Base-by-base conservation (phyloP, 2,888 invertebrate genomes). In the Crepidodera aurea region DNA sequence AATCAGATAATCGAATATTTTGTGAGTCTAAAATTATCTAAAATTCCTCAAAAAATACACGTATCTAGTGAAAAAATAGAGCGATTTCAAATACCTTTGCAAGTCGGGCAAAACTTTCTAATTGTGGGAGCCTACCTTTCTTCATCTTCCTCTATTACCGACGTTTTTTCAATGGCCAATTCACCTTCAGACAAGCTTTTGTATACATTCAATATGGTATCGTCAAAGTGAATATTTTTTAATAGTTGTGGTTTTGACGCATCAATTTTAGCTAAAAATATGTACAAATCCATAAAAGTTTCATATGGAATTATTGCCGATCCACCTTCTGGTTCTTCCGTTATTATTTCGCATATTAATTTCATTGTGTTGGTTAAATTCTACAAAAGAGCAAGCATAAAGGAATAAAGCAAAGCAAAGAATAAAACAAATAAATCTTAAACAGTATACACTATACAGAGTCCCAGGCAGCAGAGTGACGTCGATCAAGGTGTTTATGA, bases 241-340 rank as follows among this genome's bases (percentile, higher is more conserved):
- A 81, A 13, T 5, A 69, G 69, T 58, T 78, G 79, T 1, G 73
- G 74, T 10, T 77, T 75, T 0, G 85, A 84, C 0, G 85, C 87
- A 68, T 89, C 87, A 16, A 88, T 81, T 0, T 71, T 68, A 0
- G 88, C 88, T 37, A 89, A 73, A 67, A 83, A 87, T 15, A 72
- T 75, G 78, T 88, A 88, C 78, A 89, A 83, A 32, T 82, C 82
- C 50, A 87, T 50, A 72, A 92, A 91, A 25, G 86, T 83, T 19
- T 85, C 81, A 1, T 87, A 79, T 0, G 90, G 86, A 39, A 94
- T 88, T 71, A 90, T 88, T 0, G 92, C 88, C 0, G 90, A 88
- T 0, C 92, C 93, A 0, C 94, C 94, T 60, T 93, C 93, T 0
- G 93, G 90, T 74, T 94, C 93, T 65, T 90, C 88, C 0, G 93